Conservation (phyloP, 92 coral and sea anemone species). For the Actinostola sp. region DNA sequence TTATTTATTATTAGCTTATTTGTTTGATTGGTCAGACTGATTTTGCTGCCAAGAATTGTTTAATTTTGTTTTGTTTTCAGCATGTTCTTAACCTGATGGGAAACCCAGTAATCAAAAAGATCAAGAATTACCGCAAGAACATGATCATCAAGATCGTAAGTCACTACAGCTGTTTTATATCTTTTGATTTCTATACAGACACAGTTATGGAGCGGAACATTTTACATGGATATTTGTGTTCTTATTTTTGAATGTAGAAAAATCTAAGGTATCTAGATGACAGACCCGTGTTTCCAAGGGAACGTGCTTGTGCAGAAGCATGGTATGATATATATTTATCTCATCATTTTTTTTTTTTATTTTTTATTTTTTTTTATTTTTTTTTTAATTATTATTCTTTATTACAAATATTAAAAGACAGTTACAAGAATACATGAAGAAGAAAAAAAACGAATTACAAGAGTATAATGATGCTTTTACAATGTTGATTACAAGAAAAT, state of each 20-base stretch:
- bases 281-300: slow-evolving; percentile 97
- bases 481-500: too few relatives aligned
- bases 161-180: too few relatives aligned
- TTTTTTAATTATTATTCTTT: too few relatives aligned
- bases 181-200: background rate
- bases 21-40: too few relatives aligned
- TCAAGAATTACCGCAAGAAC: slow-evolving; percentile 89
- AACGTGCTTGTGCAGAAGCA: slow-evolving; percentile 96
- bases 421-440: too few relatives aligned
- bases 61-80: slow-evolving; percentile 37
- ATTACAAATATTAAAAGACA: too few relatives aligned
- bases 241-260: slow-evolving; percentile 51
- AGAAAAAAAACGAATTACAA: too few relatives aligned
- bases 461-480: too few relatives aligned
- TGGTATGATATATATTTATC: slow-evolving; percentile 65
- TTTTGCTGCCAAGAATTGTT: too few relatives aligned
- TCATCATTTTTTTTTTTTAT: background rate
- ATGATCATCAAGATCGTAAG: slow-evolving; percentile 92
- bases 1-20: background rate
- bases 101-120: slow-evolving; percentile 89
- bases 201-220: too few relatives aligned
- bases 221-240: too few relatives aligned
- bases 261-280: slow-evolving; percentile 89
- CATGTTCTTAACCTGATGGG: slow-evolving; percentile 93
- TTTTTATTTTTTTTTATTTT: too few relatives aligned